Base-by-base conservation (phyloP, 2,113 vertebrate genomes). In the Microcebus tavaratra region DNA sequence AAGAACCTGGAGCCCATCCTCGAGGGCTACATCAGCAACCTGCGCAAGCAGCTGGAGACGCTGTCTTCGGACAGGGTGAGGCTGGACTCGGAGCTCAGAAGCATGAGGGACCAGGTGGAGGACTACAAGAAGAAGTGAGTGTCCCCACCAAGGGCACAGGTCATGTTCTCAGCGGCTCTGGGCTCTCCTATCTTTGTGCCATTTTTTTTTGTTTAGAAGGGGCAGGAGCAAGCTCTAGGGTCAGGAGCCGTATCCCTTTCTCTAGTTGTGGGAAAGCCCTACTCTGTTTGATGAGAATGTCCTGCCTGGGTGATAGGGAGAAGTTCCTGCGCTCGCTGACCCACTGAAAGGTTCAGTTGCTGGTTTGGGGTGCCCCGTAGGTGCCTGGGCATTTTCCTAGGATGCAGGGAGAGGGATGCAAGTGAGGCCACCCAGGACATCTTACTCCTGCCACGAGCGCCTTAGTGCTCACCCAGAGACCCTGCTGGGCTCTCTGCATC, bases 121-220 rank as follows among this genome's bases (percentile, higher is more conserved):
- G 99, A 99, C 97, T 99, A 99, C 97, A 99, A 99, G 98, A 98
- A 18, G 42, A 99, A 99, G 99, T 99, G 90, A 85, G 88, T 0
- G 15, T 17, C 2, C 1, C 53, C 59, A 18, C 18, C 31, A 23
- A 81, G 15, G 2, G 14, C 27, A 3, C 6, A 61, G 14, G 17
- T 81, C 48, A 13, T 31, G 17, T 15, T 94, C 18, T 11, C 29
- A 48, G 20, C 39, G 75, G 50, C 55, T 68, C 50, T 82, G 31
- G 39, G 39, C 29, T 68, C 73, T n/a, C 23, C 21, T 65, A 39
- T 39, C 45, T 94, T 36, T 73, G n/a, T 27, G 67, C 61, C 48
- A 55, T 21, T n/a, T 45, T 29, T 57, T 57, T 55, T 45, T 29
- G 48, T 61, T 72, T 27, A 59, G 55, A 68, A 79, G 3, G 8